phyloP scores from a whole-genome alignment of 2,888 invertebrate species.

The Epinotia brunnichana region DNA sequence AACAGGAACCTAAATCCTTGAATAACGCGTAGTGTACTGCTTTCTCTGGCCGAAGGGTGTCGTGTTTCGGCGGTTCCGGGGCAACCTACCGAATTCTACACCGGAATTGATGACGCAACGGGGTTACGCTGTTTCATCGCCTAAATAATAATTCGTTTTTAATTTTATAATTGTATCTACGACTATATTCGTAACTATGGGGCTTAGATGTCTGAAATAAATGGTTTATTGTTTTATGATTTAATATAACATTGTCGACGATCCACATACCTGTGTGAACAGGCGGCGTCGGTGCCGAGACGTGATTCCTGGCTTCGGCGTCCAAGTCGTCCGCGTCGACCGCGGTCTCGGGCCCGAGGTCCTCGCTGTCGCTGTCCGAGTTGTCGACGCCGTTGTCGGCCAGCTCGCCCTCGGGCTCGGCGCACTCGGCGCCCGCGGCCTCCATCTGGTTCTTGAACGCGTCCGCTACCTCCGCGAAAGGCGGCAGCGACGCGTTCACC shows the following conservation, averaged over 20 bases:
- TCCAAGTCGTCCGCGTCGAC: slow-evolving; percentile 87
- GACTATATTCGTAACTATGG: no score
- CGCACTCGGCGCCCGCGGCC: slow-evolving; percentile 64
- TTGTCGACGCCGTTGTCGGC: slow-evolving; percentile 72
- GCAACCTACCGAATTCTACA: no score
- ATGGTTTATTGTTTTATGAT: no score
- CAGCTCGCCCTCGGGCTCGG: slow-evolving; percentile 57
- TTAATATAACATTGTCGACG: neutral
- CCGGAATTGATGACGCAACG: no score
- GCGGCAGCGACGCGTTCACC: slow-evolving; percentile 77
- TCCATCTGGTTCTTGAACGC: slow-evolving; percentile 68
- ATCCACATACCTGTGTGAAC: slow-evolving; percentile 79
- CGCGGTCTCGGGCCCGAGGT: slow-evolving; percentile 90
- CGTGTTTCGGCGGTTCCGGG: no score
- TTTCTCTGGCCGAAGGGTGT: no score
- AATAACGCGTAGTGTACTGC: neutral
- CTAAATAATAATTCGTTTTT: no score
- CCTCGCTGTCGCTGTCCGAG: slow-evolving; percentile 85
- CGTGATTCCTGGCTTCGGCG: slow-evolving; percentile 56
- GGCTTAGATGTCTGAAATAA: no score
- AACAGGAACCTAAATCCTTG: neutral
- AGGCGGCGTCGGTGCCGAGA: slow-evolving; percentile 78
- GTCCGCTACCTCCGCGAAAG: slow-evolving; percentile 76
- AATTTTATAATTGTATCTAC: no score
- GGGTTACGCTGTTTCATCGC: no score